phyloP scores from a whole-genome alignment of 2,113 vertebrate genomes.

The Barbus barbus region DNA sequence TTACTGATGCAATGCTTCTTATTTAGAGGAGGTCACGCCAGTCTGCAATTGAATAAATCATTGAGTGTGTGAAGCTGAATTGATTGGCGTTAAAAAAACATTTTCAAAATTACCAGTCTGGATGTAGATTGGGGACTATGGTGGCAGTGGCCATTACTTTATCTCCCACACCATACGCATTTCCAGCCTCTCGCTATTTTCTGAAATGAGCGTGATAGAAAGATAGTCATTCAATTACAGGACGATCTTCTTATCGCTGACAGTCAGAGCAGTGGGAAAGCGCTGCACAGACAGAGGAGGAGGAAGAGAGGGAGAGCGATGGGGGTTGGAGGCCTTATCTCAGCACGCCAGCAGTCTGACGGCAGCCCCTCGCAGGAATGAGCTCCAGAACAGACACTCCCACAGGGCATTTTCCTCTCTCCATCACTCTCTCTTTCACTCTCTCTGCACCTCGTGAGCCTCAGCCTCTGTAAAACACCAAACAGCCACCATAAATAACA shows the following conservation, averaged over 20 bases:
- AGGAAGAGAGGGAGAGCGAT: conserved; percentile 18
- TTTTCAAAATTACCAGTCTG: neutral
- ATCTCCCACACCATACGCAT: conserved; percentile 8
- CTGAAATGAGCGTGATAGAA: conserved; percentile 60
- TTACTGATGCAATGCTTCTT: neutral
- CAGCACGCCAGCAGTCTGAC: no score
- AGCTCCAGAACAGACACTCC: conserved; percentile 74
- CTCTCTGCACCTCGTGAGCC: neutral
- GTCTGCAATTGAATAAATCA: conserved; percentile 16
- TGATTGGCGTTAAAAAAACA: conserved; percentile 9
- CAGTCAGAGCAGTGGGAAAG: conserved; percentile 84
- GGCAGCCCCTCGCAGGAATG: conserved; percentile 78
- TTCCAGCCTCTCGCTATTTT: conserved; percentile 59
- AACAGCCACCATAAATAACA: conserved; percentile 26
- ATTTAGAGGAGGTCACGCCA: neutral
- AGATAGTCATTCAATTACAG: conserved; percentile 69
- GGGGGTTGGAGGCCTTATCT: conserved; percentile 76
- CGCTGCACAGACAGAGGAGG: neutral
- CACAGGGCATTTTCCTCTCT: conserved; percentile 59
- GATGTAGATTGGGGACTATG: neutral
- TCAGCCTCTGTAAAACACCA: neutral
- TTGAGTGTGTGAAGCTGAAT: neutral
- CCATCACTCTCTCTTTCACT: conserved; percentile 20
- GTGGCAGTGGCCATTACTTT: conserved; percentile 17
- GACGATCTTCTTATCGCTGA: conserved; percentile 85